Evolutionary conservation across 2,113 vertebrate genomes (phyloP), one percentile per base, ranked within the genome.

Genomic region (Passer montanus): DNA sequence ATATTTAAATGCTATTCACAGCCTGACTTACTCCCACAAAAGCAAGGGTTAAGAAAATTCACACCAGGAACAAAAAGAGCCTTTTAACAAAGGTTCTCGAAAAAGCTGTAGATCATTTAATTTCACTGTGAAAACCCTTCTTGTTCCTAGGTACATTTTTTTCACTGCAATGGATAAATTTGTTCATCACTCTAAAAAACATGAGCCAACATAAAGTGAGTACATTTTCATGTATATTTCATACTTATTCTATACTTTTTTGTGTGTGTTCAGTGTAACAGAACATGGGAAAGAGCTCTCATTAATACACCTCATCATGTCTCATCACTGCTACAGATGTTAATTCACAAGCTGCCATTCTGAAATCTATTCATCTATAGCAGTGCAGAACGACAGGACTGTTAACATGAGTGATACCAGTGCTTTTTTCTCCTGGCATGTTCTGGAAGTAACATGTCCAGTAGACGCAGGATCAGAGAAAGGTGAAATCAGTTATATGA

Each of bases 11-110:
- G 64, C 55, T 58, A 64, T 73, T 83, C 73, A 90, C 47, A 53
- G 44, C 76, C 37, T 49, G 70, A 73, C 39, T 75, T 83, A 56
- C 39, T 96, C n/a, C 46, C 60, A 89, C 28, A 97, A 96, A 97
- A 96, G 35, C 60, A 95, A 74, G 31, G 37, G 76, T 87, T 87
- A 96, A 90, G 80, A 92, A 96, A 95, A 96, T 84, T 90, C 44
- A 84, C 35, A 64, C 28, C 67, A 58, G 58, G 41, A 78, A 93
- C 26, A 68, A 66, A 83, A 74, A 79, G 19, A 46, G 12, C 18
- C 66, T 86, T 87, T 91, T 60, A 95, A 68, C n/a, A 91, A 84
- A 80, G 47, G 60, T 78, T 78, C 24, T 96, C 46, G 83, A 44
- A 87, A 83, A 89, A 55, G 53, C 37, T 37, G 6, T 47, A 59